Conservation (phyloP, 1,140 invertebrate species). For the Ceratoteleas bidentatus region DNA sequence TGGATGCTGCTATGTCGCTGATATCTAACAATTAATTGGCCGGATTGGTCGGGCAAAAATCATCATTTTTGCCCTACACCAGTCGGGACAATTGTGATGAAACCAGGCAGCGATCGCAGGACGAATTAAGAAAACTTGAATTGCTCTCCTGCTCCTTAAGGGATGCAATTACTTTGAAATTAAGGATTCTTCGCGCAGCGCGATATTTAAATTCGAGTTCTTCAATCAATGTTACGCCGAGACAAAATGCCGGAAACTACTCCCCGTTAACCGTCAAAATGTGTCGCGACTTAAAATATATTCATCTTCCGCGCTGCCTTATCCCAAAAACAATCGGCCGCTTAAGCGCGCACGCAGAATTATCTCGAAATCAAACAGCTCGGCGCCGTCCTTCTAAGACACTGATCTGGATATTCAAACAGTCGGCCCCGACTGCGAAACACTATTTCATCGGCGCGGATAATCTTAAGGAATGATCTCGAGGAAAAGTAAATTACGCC, state of each 20-base stretch:
- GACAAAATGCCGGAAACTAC: no score
- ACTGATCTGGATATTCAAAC: conserved; percentile 18
- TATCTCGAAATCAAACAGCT: conserved; percentile 13
- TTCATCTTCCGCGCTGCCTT: conserved; percentile 2
- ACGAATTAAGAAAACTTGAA: no score
- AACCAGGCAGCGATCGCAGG: no score
- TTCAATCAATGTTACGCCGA: no score
- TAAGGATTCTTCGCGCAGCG: no score
- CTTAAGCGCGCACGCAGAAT: conserved; percentile 8
- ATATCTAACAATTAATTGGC: conserved; percentile 74
- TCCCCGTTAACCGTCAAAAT: no score
- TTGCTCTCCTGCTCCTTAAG: no score
- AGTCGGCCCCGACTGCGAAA: conserved; percentile 2
- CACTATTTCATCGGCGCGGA: conserved; percentile 3
- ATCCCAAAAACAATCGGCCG: conserved; percentile 1
- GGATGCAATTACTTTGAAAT: no score
- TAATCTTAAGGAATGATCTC: conserved; percentile 21
- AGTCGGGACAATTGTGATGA: no score
- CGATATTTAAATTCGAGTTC: no score
- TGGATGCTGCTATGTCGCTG: conserved; percentile 51
- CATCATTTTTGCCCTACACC: conserved; percentile 53
- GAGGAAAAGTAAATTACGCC: conserved; percentile 28
- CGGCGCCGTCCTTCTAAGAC: conserved; percentile 2
- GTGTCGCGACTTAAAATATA: conserved; percentile 30
- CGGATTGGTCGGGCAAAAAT: conserved; percentile 56